Evolutionary conservation across 2,888 invertebrate species (phyloP).

Genomic region (Amphimallon solstitiale): DNA sequence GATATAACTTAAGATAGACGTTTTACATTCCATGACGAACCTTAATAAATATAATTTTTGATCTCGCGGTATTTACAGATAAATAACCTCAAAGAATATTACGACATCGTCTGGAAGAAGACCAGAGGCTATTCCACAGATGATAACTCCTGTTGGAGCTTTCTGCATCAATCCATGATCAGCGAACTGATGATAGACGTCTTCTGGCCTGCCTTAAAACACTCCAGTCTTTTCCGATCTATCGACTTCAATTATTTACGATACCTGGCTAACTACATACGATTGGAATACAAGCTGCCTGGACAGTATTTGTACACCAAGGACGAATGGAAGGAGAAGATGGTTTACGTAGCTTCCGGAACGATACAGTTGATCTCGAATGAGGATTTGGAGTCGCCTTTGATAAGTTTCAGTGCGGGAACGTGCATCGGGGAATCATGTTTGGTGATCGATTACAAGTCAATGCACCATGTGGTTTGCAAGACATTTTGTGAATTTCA

Average conservation of each 20-base stretch:
- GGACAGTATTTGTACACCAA: slow-evolving; percentile 46
- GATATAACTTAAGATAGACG: no score
- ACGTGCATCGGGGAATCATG: slow-evolving; percentile 47
- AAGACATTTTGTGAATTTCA: slow-evolving; percentile 48
- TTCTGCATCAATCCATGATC: slow-evolving; percentile 41
- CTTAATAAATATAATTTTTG: no score
- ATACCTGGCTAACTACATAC: slow-evolving; percentile 42
- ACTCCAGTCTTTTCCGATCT: slow-evolving; percentile 48
- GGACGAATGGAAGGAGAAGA: slow-evolving; percentile 43
- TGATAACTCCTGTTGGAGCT: slow-evolving; percentile 1
- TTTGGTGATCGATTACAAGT: slow-evolving; percentile 41
- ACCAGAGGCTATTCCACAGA: slow-evolving; percentile 25
- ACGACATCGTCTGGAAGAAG: slow-evolving; percentile 28
- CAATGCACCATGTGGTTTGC: slow-evolving; percentile 46
- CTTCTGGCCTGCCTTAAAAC: slow-evolving; percentile 44
- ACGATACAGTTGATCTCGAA: slow-evolving; percentile 49
- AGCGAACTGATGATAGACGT: slow-evolving; percentile 45
- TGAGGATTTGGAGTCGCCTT: slow-evolving; percentile 48
- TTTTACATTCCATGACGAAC: no score
- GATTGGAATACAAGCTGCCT: slow-evolving; percentile 44
- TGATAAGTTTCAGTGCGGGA: slow-evolving; percentile 47
- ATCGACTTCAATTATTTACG: slow-evolving; percentile 44
- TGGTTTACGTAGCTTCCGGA: slow-evolving; percentile 49
- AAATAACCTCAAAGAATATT: slow-evolving; percentile 15
- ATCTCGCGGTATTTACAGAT: slow-evolving; percentile 1